Evolutionary conservation across 2,888 invertebrate species (phyloP).

Genomic region (Tiphia femorata): DNA sequence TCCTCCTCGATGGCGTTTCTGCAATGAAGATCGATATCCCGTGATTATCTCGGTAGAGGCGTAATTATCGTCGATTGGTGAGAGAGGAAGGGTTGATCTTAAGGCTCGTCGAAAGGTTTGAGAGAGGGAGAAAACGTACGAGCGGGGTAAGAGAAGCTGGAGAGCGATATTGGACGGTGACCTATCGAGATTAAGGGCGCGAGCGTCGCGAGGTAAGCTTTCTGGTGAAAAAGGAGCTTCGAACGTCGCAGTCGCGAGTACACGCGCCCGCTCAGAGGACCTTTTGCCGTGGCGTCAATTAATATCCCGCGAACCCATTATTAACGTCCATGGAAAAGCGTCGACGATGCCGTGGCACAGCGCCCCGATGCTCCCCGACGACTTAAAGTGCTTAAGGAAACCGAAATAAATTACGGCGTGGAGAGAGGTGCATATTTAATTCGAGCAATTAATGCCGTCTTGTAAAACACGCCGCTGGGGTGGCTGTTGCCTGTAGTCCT

Average conservation of each 20-base stretch:
- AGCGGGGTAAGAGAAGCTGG: too few relatives aligned
- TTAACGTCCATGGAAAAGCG: constrained; percentile 47
- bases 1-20: constrained; percentile 49
- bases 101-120: too few relatives aligned
- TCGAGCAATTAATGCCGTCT: constrained; percentile 70
- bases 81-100: too few relatives aligned
- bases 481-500: constrained; percentile 47
- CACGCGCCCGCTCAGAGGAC: constrained; percentile 10
- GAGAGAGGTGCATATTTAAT: constrained; percentile 69
- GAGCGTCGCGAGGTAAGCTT: too few relatives aligned
- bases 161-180: too few relatives aligned
- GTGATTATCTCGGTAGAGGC: neutral
- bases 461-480: constrained; percentile 68
- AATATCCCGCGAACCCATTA: constrained; percentile 45
- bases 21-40: constrained; percentile 13
- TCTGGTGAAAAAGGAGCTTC: too few relatives aligned
- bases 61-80: neutral
- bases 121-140: too few relatives aligned
- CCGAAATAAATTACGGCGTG: constrained; percentile 66
- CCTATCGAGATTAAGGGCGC: too few relatives aligned
- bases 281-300: constrained; percentile 42
- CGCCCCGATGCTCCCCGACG: constrained; percentile 53
- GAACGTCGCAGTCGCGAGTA: too few relatives aligned
- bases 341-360: constrained; percentile 30
- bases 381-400: constrained; percentile 65